These are phyloP conservation scores for Balanococcus diminutus DNA, from an alignment of 2,888 invertebrate genomes.

Conservation along the genomic window DNA sequence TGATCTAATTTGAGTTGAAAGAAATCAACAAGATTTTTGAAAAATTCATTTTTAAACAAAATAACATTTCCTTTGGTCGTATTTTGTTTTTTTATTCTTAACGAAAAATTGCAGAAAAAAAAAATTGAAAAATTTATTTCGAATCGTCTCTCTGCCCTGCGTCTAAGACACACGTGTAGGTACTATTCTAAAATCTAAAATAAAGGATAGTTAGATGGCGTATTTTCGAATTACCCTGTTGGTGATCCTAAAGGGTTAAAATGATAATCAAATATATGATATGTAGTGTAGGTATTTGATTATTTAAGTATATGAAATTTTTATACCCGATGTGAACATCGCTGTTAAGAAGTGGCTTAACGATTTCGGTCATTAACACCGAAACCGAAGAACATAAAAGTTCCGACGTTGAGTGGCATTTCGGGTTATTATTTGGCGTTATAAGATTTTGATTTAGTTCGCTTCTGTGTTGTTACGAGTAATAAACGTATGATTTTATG, in stretches of 20 bases:
- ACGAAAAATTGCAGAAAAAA: too few species aligned
- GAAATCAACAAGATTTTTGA: too few species aligned
- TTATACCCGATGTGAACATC: slow-evolving; percentile 16
- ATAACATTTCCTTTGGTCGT: too few species aligned
- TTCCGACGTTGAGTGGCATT: slow-evolving; percentile 35
- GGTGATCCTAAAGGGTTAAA: background rate
- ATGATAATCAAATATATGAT: background rate
- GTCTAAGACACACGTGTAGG: too few species aligned
- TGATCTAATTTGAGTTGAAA: too few species aligned
- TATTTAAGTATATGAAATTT: slow-evolving; percentile 31
- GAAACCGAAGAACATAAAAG: slow-evolving; percentile 39
- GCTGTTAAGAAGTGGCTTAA: background rate
- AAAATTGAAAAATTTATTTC: too few species aligned
- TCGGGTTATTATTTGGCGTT: slow-evolving; percentile 30
- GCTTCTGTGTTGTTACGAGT: slow-evolving; percentile 24
- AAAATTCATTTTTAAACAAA: too few species aligned
- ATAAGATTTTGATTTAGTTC: slow-evolving; percentile 43
- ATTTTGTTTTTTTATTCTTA: too few species aligned
- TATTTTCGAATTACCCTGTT: background rate
- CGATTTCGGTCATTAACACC: slow-evolving; percentile 43
- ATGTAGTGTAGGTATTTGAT: background rate
- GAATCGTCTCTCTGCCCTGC: too few species aligned
- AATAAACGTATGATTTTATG: slow-evolving; percentile 43
- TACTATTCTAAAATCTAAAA: too few species aligned
- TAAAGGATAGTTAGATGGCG: too few species aligned